Evolutionary conservation across 2,797 vertebrate species (phyloP), one percentile per base, ranked within the genome.

Genomic region (Sebastes nivosus): DNA sequence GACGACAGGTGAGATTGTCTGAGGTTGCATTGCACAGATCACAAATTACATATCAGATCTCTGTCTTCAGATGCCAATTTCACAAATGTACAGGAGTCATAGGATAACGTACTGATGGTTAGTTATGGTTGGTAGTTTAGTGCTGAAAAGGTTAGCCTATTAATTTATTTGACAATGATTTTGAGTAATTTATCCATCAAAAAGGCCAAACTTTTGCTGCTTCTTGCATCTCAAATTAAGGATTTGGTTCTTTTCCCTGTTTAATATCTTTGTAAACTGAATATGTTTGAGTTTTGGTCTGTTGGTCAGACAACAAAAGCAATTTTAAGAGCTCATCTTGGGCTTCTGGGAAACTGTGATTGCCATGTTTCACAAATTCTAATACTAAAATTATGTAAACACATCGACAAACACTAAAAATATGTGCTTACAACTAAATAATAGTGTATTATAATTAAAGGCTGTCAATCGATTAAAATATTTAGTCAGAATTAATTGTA

Each of bases 1-100:
- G 90, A 59, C 94, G 29, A 0, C 93, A 90, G 97, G 98, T 99
- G 90, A 95, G 94, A 42, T 16, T 1, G 60, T 14, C 14, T 0
- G 12, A 68, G 67, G 22, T 50, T 11, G 22, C 3, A n/a, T 34
- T 8, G 16, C 6, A 25, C 13, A 5, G 25, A 14, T 22, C 18
- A 11, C 11, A 24, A 11, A 2, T 36, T 8, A 38, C 8, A 24
- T 54, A 54, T 54, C 24, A 20, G 25, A 50, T 27, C 9, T 27
- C 36, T 29, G 24, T 50, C 18, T 77, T 22, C 38, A 24, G 42
- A 25, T 46, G 13, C 6, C 50, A 24, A 8, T 32, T 36, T 59
- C 50, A 58, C 14, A 25, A 25, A 24, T n/a, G 20, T 16, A 55
- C 3, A 5, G 16, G 27, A 30, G 55, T 24, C 10, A 6, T 12